These are phyloP conservation scores for Thalpophila matura DNA, from an alignment of 2,888 invertebrate species.

Conservation along the genomic window DNA sequence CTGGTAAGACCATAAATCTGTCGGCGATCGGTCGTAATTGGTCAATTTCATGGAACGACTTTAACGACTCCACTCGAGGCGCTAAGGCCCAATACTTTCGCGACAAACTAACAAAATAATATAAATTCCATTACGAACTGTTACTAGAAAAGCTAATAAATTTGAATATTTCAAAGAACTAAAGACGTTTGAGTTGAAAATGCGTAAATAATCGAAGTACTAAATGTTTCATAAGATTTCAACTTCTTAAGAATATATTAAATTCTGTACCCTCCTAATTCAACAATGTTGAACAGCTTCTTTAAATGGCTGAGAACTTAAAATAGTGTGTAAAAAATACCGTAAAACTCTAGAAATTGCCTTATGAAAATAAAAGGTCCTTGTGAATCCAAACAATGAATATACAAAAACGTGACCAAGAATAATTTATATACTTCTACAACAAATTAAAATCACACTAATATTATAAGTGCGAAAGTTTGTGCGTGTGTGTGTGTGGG, in stretches of 20 bases:
- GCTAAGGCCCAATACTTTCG: conserved; percentile 47
- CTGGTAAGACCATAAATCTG: conserved; percentile 72
- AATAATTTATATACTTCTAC: conserved; percentile 33
- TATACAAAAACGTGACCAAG: conserved; percentile 37
- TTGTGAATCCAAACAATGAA: conserved; percentile 25
- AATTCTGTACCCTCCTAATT: background rate
- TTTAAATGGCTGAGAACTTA: background rate
- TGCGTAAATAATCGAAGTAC: conserved; percentile 4
- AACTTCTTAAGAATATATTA: conserved; percentile 8
- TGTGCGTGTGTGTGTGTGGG: no score
- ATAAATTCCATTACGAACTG: conserved; percentile 61
- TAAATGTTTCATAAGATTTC: conserved; percentile 5
- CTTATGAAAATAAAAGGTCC: conserved; percentile 10
- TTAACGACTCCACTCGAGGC: conserved; percentile 72
- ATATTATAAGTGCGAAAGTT: no score
- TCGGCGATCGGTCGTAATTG: conserved; percentile 72
- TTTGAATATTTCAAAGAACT: conserved; percentile 21
- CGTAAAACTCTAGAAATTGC: background rate
- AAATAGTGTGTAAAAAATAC: background rate
- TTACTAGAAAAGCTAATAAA: conserved; percentile 44
- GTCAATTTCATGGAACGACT: conserved; percentile 77
- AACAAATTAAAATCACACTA: conserved; percentile 38
- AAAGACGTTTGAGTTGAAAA: conserved; percentile 10
- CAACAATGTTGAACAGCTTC: background rate
- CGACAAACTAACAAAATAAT: conserved; percentile 62